A percentile compares a stretch with the other conserved stretches of the same genome.
Conservation (phyloP, 2,113 vertebrate species). For the Mormyrus iriodes region DNA sequence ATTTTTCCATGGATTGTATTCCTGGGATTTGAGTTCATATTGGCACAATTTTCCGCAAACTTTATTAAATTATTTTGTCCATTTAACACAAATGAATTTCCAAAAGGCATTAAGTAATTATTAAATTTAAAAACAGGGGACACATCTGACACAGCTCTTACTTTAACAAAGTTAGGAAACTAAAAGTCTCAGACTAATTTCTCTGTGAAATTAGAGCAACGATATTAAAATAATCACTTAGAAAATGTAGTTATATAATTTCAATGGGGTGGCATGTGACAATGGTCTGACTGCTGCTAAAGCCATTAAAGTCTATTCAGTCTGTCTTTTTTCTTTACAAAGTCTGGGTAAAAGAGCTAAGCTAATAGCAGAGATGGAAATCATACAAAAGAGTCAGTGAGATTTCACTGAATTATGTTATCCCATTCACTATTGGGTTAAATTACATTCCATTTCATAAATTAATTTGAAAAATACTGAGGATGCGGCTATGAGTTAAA, state of each 20-base stretch:
- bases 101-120: background rate
- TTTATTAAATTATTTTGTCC: background rate
- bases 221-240: background rate
- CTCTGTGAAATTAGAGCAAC: background rate
- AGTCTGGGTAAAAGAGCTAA: background rate
- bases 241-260: background rate
- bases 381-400: background rate
- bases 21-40: background rate
- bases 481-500: background rate
- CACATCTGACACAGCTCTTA: background rate
- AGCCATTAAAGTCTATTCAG: slow-evolving; percentile 12
- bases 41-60: background rate
- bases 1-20: background rate
- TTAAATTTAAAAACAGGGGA: background rate
- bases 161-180: background rate
- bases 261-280: background rate
- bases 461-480: background rate
- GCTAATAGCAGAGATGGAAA: slow-evolving; percentile 1
- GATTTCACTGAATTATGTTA: slow-evolving; percentile 14
- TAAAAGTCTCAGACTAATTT: background rate
- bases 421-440: background rate
- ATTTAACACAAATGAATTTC: background rate
- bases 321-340: background rate
- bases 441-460: background rate
- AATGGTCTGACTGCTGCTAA: background rate